Conservation (phyloP, 2,888 invertebrate genomes). For the Tipula unca region DNA sequence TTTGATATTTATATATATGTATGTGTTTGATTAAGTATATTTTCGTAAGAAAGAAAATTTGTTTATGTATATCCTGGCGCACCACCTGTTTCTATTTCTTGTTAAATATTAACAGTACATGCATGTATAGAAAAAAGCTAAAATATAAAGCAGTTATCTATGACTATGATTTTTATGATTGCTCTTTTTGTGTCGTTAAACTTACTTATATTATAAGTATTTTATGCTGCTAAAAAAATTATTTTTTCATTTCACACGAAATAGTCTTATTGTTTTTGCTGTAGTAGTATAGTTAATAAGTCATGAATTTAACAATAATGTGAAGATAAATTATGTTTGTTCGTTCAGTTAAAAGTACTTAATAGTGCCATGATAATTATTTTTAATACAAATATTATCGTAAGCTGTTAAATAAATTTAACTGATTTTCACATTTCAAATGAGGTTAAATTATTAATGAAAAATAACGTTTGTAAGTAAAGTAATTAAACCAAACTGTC, state of each 20-base stretch:
- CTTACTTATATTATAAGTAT: background rate
- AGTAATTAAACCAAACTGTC: too few species aligned
- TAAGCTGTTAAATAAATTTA: background rate
- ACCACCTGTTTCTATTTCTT: background rate
- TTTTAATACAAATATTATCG: background rate
- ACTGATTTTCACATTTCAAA: too few species aligned
- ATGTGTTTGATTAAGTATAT: background rate
- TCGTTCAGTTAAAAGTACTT: background rate
- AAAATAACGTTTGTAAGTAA: too few species aligned
- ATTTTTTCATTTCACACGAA: background rate
- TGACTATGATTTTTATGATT: background rate
- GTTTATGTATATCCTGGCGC: background rate
- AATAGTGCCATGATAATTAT: background rate
- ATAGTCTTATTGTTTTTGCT: background rate
- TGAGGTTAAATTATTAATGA: too few species aligned
- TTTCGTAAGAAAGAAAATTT: background rate
- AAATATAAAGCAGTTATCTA: background rate
- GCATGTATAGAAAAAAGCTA: background rate
- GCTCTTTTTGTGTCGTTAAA: background rate
- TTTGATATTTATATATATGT: background rate
- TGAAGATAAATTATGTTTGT: background rate
- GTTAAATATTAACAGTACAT: background rate
- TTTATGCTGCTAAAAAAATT: background rate
- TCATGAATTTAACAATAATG: background rate
- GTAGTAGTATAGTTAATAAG: background rate